phyloP scores from a whole-genome alignment of 1,140 invertebrate genomes.

The Odontomachus brunneus region DNA sequence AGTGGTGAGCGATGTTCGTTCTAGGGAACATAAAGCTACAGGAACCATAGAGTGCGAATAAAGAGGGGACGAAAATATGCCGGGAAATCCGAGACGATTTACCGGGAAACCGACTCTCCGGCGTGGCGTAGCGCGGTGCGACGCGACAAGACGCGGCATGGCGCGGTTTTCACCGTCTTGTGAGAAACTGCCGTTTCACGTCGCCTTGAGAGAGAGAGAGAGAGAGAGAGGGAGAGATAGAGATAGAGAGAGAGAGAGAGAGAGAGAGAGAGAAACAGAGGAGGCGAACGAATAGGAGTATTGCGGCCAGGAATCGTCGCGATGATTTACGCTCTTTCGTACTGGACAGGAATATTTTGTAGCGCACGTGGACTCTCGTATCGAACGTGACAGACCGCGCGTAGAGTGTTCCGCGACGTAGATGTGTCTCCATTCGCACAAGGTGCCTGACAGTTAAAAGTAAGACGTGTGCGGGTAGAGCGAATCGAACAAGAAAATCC shows the following conservation, averaged over 20 bases:
- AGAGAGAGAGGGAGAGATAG: no score
- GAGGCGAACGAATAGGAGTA: conserved; percentile 24
- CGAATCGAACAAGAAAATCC: no score
- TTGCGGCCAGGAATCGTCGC: conserved; percentile 42
- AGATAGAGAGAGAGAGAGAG: no score
- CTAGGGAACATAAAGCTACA: conserved; percentile 52
- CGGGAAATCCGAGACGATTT: conserved; percentile 60
- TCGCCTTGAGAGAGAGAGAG: no score
- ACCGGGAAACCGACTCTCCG: conserved; percentile 30
- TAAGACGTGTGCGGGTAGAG: no score
- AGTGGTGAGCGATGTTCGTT: conserved; percentile 58
- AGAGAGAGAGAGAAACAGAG: no score
- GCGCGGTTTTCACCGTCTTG: conserved; percentile 38
- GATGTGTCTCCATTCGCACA: neutral
- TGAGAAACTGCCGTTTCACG: conserved; percentile 50
- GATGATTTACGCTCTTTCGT: conserved; percentile 42
- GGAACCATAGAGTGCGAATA: conserved; percentile 55
- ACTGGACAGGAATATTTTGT: conserved; percentile 38
- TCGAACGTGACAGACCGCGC: neutral
- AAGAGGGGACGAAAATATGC: conserved; percentile 43
- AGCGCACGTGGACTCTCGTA: neutral
- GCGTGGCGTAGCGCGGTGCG: neutral
- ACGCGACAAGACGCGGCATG: neutral
- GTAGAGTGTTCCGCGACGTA: neutral
- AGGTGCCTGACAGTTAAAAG: no score